Conservation (phyloP, 2,888 invertebrate species). For the Mamestra brassicae region DNA sequence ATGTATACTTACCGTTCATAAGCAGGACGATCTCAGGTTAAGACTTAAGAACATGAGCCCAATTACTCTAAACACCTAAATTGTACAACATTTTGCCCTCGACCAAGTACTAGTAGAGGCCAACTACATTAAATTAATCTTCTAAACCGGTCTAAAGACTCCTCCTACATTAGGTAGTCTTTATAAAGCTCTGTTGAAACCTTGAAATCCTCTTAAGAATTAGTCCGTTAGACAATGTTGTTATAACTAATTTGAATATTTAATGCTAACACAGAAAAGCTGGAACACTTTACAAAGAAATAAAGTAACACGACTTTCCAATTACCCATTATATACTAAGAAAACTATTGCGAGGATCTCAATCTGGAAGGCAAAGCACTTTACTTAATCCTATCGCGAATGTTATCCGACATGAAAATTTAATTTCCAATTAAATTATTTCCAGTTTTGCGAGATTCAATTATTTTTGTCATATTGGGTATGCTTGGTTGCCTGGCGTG, state of each 20-base stretch:
- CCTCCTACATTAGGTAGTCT: conserved; percentile 20
- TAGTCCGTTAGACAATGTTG: conserved; percentile 15
- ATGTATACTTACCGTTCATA: neutral
- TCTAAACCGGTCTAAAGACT: conserved; percentile 20
- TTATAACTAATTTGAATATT: conserved; percentile 33
- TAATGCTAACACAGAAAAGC: conserved; percentile 14
- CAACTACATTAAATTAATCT: conserved; percentile 27
- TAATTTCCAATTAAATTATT: conserved; percentile 54
- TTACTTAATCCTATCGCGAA: conserved; percentile 34
- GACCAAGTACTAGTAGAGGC: neutral
- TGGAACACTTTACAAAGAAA: conserved; percentile 3
- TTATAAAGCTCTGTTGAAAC: neutral
- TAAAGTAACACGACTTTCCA: conserved; percentile 20
- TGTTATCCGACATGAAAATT: conserved; percentile 38
- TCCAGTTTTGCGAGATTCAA: conserved; percentile 53
- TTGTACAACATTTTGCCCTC: conserved; percentile 2
- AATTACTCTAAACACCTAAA: conserved; percentile 23
- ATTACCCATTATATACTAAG: conserved; percentile 29
- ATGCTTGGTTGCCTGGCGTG: conserved; percentile 31
- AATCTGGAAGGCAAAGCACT: conserved; percentile 31
- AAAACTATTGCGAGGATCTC: conserved; percentile 29
- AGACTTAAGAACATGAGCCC: neutral
- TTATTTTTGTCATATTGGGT: conserved; percentile 46
- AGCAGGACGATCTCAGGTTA: neutral
- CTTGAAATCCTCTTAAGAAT: conserved; percentile 31